A percentile compares a stretch with the other conserved stretches of the same genome.
Conservation (phyloP, 1,140 invertebrate genomes). For the Adelges cooleyi region DNA sequence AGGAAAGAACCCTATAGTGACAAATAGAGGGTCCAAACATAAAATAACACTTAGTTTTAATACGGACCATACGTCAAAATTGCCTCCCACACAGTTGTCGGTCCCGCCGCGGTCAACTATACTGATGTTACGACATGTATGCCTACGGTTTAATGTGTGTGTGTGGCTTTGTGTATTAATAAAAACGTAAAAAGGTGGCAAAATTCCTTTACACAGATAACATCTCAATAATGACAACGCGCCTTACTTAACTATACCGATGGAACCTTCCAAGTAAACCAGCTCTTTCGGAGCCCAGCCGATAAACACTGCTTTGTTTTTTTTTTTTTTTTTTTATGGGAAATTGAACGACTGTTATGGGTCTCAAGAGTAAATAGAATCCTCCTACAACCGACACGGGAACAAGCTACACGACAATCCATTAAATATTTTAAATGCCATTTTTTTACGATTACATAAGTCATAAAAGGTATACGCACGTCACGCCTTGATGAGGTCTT, state of each 20-base stretch:
- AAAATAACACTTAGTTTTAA: constrained; percentile 28
- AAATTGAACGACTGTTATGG: too few species aligned
- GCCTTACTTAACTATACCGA: not conserved
- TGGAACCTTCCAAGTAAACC: not conserved
- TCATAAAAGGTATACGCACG: too few species aligned
- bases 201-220: constrained; percentile 4
- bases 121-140: too few species aligned
- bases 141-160: not conserved
- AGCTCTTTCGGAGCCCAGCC: too few species aligned
- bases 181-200: constrained; percentile 11
- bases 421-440: too few species aligned
- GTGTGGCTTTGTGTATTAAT: constrained; percentile 7
- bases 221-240: not conserved
- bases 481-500: too few species aligned
- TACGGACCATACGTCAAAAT: constrained; percentile 22
- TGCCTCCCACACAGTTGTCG: constrained; percentile 5
- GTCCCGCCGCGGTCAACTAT: not conserved
- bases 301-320: too few species aligned
- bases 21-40: constrained; percentile 25
- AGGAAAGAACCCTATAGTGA: constrained; percentile 24
- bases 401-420: too few species aligned
- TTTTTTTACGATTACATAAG: too few species aligned
- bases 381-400: too few species aligned
- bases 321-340: too few species aligned
- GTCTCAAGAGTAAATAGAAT: too few species aligned